Evolutionary conservation across 2,888 invertebrate species (phyloP).

Genomic region (Diabrotica balteata): DNA sequence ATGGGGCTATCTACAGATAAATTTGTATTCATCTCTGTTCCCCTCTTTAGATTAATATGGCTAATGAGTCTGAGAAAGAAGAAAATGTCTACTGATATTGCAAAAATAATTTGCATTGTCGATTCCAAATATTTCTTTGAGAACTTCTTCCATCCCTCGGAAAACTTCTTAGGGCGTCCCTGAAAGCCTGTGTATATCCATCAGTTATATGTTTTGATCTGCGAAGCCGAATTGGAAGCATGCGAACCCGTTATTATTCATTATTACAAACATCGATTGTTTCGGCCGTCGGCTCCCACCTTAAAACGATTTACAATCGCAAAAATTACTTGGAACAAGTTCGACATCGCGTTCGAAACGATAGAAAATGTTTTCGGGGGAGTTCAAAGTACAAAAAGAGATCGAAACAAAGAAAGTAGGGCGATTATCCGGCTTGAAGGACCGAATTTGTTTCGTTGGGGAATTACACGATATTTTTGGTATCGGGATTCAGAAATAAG

Average conservation of each 20-base stretch:
- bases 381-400: constrained; percentile 18
- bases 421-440: constrained; percentile 17
- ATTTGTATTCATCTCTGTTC: no score
- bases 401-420: constrained; percentile 21
- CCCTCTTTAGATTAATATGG: no score
- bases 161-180: constrained; percentile 11
- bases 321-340: constrained; percentile 31
- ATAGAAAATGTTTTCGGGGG: constrained; percentile 12
- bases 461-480: neutral
- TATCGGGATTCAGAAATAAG: neutral
- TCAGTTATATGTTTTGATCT: constrained; percentile 47
- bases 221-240: constrained; percentile 42
- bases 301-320: constrained; percentile 33
- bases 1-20: no score
- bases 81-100: no score
- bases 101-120: no score
- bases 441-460: constrained; percentile 6
- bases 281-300: constrained; percentile 34
- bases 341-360: constrained; percentile 27
- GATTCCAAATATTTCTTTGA: no score
- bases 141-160: neutral
- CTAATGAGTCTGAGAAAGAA: no score
- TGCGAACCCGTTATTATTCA: constrained; percentile 48
- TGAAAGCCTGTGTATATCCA: constrained; percentile 37
- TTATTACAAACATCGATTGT: constrained; percentile 44